phyloP scores from a whole-genome alignment of 2,797 vertebrate species.

The Pseudochaenichthys georgianus region DNA sequence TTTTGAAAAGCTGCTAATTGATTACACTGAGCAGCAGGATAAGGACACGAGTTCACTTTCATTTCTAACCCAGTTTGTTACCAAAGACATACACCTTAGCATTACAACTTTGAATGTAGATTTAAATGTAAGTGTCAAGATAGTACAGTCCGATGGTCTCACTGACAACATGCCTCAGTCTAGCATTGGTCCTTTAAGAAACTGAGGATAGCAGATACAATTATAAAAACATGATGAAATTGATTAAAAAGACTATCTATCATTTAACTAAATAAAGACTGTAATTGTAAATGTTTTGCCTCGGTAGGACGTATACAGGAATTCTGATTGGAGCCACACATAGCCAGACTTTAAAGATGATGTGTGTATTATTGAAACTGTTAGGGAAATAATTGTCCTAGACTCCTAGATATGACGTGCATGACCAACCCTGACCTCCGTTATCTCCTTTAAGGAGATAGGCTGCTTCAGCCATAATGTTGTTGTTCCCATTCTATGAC shows the following conservation, averaged over 20 bases:
- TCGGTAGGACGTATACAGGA: no score
- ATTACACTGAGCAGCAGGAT: constrained; percentile 17
- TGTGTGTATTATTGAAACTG: constrained; percentile 11
- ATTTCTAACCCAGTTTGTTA: constrained; percentile 7
- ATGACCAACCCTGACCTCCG: no score
- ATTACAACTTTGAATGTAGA: background rate
- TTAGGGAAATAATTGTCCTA: no score
- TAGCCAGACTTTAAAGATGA: constrained; percentile 2
- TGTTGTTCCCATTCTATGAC: no score
- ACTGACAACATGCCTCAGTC: background rate
- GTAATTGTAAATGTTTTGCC: no score
- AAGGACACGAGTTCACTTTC: constrained; percentile 14
- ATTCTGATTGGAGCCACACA: constrained; percentile 5
- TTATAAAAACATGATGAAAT: background rate
- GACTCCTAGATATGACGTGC: no score
- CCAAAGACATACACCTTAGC: background rate
- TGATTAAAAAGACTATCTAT: background rate
- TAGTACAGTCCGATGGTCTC: background rate
- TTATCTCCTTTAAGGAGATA: no score
- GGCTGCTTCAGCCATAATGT: no score
- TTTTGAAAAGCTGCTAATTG: constrained; percentile 18
- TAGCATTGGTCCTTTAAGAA: background rate
- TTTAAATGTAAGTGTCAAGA: background rate
- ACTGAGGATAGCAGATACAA: constrained; percentile 5
- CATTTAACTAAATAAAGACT: constrained; percentile 1